Conservation (phyloP, 1,140 invertebrate species). For the Danaus melanippus region DNA sequence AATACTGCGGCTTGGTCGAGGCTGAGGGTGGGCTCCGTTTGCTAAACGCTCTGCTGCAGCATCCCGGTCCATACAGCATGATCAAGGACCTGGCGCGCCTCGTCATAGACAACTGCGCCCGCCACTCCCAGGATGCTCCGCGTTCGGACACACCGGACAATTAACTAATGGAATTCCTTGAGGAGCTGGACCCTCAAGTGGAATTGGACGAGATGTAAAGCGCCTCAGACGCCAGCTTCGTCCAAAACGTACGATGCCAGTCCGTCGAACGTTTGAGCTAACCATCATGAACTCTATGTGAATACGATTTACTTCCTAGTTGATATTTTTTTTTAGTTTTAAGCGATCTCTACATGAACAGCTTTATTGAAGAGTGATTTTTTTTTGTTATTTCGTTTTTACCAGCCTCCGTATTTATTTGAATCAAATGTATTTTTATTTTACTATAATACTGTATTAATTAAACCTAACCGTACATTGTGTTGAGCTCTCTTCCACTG, state of each 20-base stretch:
- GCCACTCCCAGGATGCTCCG: conserved; percentile 13
- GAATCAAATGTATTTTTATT: no score
- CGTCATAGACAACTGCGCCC: conserved; percentile 77
- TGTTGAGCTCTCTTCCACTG: no score
- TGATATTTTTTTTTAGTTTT: not conserved
- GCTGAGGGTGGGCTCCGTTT: conserved; percentile 87
- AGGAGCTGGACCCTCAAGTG: conserved; percentile 42
- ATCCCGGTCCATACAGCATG: conserved; percentile 74
- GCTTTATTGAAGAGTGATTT: no score
- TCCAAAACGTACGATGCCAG: no score
- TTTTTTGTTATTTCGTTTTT: no score
- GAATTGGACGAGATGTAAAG: conserved; percentile 21
- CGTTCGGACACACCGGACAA: conserved; percentile 29
- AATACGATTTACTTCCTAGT: conserved; percentile 4
- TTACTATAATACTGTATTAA: no score
- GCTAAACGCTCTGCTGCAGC: conserved; percentile 78
- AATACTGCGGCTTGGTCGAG: conserved; percentile 91
- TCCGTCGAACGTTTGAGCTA: not conserved
- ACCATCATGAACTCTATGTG: conserved; percentile 4
- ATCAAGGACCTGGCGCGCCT: conserved; percentile 79
- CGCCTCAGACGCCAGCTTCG: no score
- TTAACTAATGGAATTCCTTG: conserved; percentile 57
- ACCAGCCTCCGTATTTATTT: no score
- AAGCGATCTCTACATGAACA: no score
- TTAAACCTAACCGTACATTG: no score